Percentiles rank a stretch among this genome's conserved stretches.
Conservation (phyloP, 2,888 invertebrate species). For the Agrotis exclamationis region DNA sequence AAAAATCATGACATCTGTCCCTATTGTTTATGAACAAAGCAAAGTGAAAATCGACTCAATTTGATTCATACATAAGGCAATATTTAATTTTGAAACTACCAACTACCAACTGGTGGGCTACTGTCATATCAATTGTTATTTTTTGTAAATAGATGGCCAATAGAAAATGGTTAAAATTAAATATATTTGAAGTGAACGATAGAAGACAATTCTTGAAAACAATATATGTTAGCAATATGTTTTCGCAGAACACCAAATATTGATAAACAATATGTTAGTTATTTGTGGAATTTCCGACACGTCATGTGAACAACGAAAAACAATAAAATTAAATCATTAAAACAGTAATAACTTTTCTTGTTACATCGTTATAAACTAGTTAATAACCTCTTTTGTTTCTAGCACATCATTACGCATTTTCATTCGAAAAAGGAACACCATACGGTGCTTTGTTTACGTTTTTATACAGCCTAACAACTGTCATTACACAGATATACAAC, state of each 20-base stretch:
- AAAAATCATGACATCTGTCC: not conserved
- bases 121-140: too few species aligned
- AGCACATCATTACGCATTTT: not conserved
- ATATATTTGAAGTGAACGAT: too few species aligned
- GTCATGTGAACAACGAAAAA: not conserved
- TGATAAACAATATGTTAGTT: not conserved
- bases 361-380: not conserved
- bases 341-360: not conserved
- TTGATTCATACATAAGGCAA: not conserved
- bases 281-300: constrained; percentile 8
- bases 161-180: too few species aligned
- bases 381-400: constrained; percentile 1
- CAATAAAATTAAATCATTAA: constrained; percentile 1
- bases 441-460: constrained; percentile 62
- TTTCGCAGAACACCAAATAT: not conserved
- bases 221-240: not conserved
- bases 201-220: too few species aligned
- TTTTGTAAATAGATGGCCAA: too few species aligned
- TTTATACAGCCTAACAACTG: constrained; percentile 44
- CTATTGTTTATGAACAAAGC: constrained; percentile 2
- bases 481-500: constrained; percentile 53
- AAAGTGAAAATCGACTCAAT: constrained; percentile 14
- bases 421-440: constrained; percentile 50
- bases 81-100: constrained; percentile 10
- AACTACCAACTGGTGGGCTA: not conserved